These are phyloP conservation scores for Helicoverpa zea DNA, from an alignment of 1,140 invertebrate genomes.

Conservation along the genomic window DNA sequence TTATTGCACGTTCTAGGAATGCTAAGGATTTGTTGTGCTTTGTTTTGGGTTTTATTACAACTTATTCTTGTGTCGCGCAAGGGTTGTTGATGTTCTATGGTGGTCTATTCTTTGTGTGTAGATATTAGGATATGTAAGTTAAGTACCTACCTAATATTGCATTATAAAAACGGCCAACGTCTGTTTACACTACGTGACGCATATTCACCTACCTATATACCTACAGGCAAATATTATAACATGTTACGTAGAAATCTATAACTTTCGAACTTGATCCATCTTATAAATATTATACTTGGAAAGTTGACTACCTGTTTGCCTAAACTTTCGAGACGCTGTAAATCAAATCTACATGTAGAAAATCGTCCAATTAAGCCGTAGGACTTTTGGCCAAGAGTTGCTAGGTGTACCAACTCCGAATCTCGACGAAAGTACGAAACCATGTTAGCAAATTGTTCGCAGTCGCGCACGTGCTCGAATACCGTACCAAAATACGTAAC, in stretches of 20 bases:
- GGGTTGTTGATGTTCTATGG: no score
- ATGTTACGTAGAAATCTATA: not conserved
- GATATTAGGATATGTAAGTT: no score
- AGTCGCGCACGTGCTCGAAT: conserved; percentile 30
- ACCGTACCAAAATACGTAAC: conserved; percentile 31
- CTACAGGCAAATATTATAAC: no score
- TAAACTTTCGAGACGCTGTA: conserved; percentile 27
- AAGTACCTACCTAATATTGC: no score
- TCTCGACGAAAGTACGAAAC: conserved; percentile 50
- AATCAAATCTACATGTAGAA: conserved; percentile 37
- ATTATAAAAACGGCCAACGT: no score
- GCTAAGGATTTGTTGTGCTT: conserved; percentile 2
- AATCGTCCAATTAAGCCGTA: conserved; percentile 36
- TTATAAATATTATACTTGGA: conserved; percentile 24
- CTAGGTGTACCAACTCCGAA: conserved; percentile 47
- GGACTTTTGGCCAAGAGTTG: conserved; percentile 45
- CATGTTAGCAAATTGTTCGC: conserved; percentile 52
- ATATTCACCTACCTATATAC: no score
- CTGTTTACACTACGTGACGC: no score
- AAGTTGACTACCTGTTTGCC: conserved; percentile 22
- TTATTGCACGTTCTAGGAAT: not conserved
- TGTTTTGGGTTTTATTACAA: not conserved
- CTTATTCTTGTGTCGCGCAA: not conserved
- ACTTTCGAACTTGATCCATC: not conserved
- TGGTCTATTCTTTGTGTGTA: no score